Conservation (phyloP, 2,113 vertebrate species). For the Nothobranchius kuhntae region DNA sequence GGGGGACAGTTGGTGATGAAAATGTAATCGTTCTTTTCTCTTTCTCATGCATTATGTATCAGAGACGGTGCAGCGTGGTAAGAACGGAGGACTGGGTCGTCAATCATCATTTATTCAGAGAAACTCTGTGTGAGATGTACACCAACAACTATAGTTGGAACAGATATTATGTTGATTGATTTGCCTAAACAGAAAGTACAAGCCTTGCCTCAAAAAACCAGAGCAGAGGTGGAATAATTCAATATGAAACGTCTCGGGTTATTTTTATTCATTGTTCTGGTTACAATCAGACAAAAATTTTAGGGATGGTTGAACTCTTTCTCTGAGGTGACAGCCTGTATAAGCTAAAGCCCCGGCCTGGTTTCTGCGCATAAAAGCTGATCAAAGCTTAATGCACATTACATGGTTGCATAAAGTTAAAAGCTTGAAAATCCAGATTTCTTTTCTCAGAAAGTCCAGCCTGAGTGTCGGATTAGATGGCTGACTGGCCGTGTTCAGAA, state of each 20-base stretch:
- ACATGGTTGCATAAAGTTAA: conserved; percentile 5
- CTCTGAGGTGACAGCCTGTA: not conserved
- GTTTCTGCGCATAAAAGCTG: not conserved
- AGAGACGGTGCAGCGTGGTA: conserved; percentile 16
- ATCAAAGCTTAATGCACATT: not conserved
- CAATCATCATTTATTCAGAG: conserved; percentile 3
- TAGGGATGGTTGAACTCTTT: not conserved
- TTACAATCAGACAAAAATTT: not conserved
- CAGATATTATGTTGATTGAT: not conserved
- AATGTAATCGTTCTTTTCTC: conserved; percentile 11
- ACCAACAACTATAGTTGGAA: conserved; percentile 2
- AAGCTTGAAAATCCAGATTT: not conserved
- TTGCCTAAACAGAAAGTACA: conserved; percentile 1
- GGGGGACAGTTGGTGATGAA: conserved; percentile 36
- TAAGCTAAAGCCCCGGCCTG: not conserved
- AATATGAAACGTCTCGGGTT: no score
- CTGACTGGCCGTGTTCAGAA: not conserved
- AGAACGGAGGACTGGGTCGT: conserved; percentile 25
- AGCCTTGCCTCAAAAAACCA: not conserved
- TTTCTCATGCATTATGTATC: conserved; percentile 43
- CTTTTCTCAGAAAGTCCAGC: not conserved
- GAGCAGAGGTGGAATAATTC: no score
- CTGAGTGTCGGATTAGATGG: not conserved
- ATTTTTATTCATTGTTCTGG: not conserved
- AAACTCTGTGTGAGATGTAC: not conserved